phyloP scores from a whole-genome alignment of 30 jellyfish, hydroid and myxozoan genomes.

The Sanderia malayensis region DNA sequence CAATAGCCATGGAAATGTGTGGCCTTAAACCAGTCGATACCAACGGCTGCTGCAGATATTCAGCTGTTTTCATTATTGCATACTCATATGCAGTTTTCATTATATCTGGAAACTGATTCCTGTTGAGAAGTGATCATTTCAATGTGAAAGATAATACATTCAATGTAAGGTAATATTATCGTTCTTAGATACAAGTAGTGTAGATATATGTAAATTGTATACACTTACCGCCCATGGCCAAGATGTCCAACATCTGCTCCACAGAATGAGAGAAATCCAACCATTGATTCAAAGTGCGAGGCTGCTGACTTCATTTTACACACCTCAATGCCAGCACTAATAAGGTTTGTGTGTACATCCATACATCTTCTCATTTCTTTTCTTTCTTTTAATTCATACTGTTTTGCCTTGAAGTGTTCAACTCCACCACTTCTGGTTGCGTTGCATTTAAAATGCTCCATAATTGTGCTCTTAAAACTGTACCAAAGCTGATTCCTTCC shows the following conservation, averaged over 20 bases:
- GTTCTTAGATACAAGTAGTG: background rate
- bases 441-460: background rate
- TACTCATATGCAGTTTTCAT: slow-evolving; percentile 22
- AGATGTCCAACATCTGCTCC: slow-evolving; percentile 30
- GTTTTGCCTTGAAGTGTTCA: slow-evolving; percentile 12
- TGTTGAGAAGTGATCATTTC: background rate
- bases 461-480: slow-evolving; percentile 1
- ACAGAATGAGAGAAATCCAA: slow-evolving; percentile 20
- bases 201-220: background rate
- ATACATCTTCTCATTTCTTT: background rate
- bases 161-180: background rate
- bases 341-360: slow-evolving; percentile 3
- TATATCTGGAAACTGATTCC: slow-evolving; percentile 17
- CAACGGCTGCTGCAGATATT: slow-evolving; percentile 17
- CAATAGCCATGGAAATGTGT: slow-evolving; percentile 6
- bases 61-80: slow-evolving; percentile 13
- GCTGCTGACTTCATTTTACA: slow-evolving; percentile 38
- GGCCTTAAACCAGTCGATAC: slow-evolving; percentile 30
- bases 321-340: slow-evolving; percentile 19
- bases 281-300: slow-evolving; percentile 3
- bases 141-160: background rate
- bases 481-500: slow-evolving; percentile 11
- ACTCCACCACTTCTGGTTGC: background rate
- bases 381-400: slow-evolving; percentile 6
- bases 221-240: slow-evolving; percentile 17